Percentiles rank a stretch among this genome's conserved stretches.
These are phyloP conservation scores for Thera obeliscata DNA, from an alignment of 2,888 invertebrate genomes.

Conservation along the genomic window DNA sequence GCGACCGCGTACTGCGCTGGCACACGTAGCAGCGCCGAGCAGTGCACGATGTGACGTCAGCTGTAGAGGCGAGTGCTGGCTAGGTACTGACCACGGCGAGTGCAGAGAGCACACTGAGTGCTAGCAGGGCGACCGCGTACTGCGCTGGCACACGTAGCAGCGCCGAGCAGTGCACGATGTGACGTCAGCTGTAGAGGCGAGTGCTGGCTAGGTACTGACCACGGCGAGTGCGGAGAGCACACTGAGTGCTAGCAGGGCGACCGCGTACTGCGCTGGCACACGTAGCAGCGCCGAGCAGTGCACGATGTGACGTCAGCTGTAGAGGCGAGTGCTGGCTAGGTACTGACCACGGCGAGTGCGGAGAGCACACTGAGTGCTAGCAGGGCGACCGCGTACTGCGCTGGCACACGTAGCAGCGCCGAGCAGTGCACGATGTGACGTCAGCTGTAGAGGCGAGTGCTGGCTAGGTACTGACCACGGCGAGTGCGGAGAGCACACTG, in stretches of 20 bases:
- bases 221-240: slow-evolving; percentile 3
- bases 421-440: too few species aligned
- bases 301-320: too few species aligned
- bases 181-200: too few species aligned
- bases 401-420: too few species aligned
- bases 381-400: neutral
- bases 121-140: neutral
- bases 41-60: too few species aligned
- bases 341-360: slow-evolving; percentile 1
- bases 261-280: too few species aligned
- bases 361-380: slow-evolving; percentile 1
- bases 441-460: too few species aligned
- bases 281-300: too few species aligned
- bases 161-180: too few species aligned
- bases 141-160: too few species aligned
- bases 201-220: neutral
- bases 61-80: too few species aligned
- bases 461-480: neutral
- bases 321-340: neutral
- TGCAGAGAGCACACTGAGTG: neutral
- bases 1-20: neutral
- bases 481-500: slow-evolving; percentile 3
- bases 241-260: neutral
- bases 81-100: slow-evolving; percentile 2
- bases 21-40: too few species aligned